Evolutionary conservation across 2,888 invertebrate species (phyloP).

Genomic region (Meghimatium bilineatum): DNA sequence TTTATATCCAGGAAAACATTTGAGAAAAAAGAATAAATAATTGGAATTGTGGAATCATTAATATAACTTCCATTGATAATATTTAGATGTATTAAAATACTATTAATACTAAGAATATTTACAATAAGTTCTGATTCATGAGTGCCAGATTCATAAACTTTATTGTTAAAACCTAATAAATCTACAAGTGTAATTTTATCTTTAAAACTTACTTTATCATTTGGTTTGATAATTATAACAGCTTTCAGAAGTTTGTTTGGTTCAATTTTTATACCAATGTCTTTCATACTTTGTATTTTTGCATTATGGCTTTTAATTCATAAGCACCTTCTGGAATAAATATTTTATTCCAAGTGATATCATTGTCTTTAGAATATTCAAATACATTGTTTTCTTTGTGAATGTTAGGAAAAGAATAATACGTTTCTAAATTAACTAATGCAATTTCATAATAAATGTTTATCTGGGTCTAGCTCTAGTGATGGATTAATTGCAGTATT

Average conservation of each 20-base stretch:
- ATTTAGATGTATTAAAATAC: constrained; percentile 46
- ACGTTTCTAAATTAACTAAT: constrained; percentile 38
- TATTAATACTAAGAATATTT: constrained; percentile 47
- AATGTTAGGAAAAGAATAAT: constrained; percentile 29
- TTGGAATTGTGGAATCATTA: constrained; percentile 29
- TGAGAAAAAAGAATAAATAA: constrained; percentile 50
- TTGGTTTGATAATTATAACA: constrained; percentile 4
- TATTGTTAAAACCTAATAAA: neutral
- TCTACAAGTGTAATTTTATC: constrained; percentile 15
- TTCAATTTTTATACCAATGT: neutral
- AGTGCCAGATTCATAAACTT: neutral
- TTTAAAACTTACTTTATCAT: constrained; percentile 27
- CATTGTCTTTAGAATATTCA: constrained; percentile 15
- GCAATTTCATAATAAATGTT: constrained; percentile 38
- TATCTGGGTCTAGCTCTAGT: constrained; percentile 12
- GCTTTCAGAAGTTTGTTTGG: constrained; percentile 21
- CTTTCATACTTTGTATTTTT: neutral
- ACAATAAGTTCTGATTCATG: constrained; percentile 47
- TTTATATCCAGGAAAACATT: constrained; percentile 51
- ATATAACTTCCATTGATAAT: constrained; percentile 41
- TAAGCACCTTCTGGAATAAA: constrained; percentile 12
- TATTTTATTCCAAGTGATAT: constrained; percentile 5
- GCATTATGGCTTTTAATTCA: constrained; percentile 5
- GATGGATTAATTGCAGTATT: neutral
- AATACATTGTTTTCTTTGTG: neutral